Base-by-base conservation (phyloP, 2,888 invertebrate genomes). In the Achlya flavicornis region DNA sequence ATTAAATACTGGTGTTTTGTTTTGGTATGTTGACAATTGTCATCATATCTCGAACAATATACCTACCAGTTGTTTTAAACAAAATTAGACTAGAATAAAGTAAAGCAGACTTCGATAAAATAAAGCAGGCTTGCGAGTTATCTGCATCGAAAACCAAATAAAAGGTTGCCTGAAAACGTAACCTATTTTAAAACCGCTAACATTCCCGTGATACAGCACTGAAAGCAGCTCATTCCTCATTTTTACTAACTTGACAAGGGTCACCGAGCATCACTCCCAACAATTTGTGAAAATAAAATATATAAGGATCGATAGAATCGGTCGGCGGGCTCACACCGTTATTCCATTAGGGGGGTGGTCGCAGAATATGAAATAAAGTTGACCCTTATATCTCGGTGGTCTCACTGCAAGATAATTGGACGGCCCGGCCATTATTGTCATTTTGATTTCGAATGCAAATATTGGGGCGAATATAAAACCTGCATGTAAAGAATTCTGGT, bases 261-360 rank as follows among this genome's bases (percentile, higher is more conserved):
- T 89, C 79, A 79, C 82, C 76, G 84, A 81, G 76, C 85, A 86
- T 87, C 87, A 88, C 88, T 88, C 85, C 81, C 81, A 80, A 84
- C 87, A 88, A 90, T 91, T 92, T 91, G 83, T 88, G 81, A 85
- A 88, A 89, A 90, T 92, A 91, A 92, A 91, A 90, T 89, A 91
- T 87, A 83, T 76, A 76, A 66, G 87, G 85, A 90, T 90, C 86
- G 87, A 91, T 89, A 84, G 79, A 81, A 79, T 80, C 82, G 79
- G 76, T 78, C 82, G 79, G 78, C 75, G 76, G 60, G 79, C 78
- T 86, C 92, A 91, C 92, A 91, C 75, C 90, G 88, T 87, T 92
- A 90, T 92, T 91, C 92, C 92, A 92, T 93, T 92, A 92, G 80
- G 80, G 71, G 46, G 46, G 82, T 82, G 35, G 5, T 78, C 81